Evolutionary conservation across 2,888 invertebrate species (phyloP), one percentile per base, ranked within the genome.

Genomic region (Atethmia centrago): DNA sequence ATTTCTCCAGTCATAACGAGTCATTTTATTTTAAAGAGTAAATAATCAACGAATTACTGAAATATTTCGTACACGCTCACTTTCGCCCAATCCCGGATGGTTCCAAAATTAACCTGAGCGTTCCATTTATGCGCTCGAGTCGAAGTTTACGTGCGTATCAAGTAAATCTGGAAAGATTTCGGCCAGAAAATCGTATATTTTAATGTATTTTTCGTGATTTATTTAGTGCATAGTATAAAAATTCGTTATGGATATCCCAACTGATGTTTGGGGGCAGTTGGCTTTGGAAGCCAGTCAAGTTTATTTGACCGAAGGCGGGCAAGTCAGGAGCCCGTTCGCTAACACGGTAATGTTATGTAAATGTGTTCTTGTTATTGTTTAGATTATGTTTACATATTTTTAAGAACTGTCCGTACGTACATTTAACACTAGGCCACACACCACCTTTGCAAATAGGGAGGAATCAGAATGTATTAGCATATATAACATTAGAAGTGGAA

Each of bases 191-290:
- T 71, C 47, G 40, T 45, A 85, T 86, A 67, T 88, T 81, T 83
- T 75, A 79, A 87, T 89, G 87, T 64, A 87, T 89, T 87, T 86
- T 65, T 77, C 28, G 81, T 83, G 85, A 69, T 79, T 79, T 69
- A 73, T 61, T 65, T 85, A 78, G 90, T 92, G 91, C 82, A 77
- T 85, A 80, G 84, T 85, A 83, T 79, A 79, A 83, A 62, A 76
- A 66, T 71, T 82, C 71, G 92, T 77, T 73, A 97, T 98, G 98
- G 97, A 98, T 97, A 95, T 97, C 85, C 96, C 97, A 64, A 97
- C 97, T 71, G 98, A 98, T 96, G 98, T 99, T 90, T 98, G 98
- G 98, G 98, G 98, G 66, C 98, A 99, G 94, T 96, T 99, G 89
- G 98, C 98, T 79, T 97, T 98, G 77, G 98, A 99, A 94, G 98